Conservation (phyloP, 2,888 invertebrate genomes). For the Augiades crinisus region DNA sequence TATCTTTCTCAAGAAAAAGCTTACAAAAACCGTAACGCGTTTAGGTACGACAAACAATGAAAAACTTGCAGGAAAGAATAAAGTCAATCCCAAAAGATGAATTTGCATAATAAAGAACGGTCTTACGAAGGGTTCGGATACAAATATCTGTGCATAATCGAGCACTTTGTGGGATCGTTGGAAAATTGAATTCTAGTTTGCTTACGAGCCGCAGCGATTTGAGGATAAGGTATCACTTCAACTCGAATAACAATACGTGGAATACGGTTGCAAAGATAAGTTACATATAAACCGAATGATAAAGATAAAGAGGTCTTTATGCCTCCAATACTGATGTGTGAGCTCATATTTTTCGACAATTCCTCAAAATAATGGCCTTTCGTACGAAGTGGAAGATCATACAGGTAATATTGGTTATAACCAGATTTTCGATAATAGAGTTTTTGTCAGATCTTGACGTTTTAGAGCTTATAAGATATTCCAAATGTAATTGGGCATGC, state of each 20-base stretch:
- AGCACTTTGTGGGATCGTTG: slow-evolving; percentile 45
- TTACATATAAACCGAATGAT: too few relatives aligned
- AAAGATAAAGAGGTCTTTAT: too few relatives aligned
- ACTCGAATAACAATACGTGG: neutral
- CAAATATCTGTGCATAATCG: slow-evolving; percentile 62
- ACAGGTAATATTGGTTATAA: too few relatives aligned
- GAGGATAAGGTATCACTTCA: slow-evolving; percentile 3
- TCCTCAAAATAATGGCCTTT: too few relatives aligned
- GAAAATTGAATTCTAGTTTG: slow-evolving; percentile 54
- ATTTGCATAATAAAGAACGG: slow-evolving; percentile 60
- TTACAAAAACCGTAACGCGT: slow-evolving; percentile 3
- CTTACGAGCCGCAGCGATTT: slow-evolving; percentile 28
- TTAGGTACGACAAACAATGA: slow-evolving; percentile 17
- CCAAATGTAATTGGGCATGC: too few relatives aligned
- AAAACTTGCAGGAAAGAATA: slow-evolving; percentile 31
- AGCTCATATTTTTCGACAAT: too few relatives aligned
- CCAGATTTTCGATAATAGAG: too few relatives aligned
- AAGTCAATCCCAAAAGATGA: slow-evolving; percentile 52
- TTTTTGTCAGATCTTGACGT: too few relatives aligned
- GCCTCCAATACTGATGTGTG: too few relatives aligned
- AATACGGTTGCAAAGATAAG: too few relatives aligned
- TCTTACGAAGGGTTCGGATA: slow-evolving; percentile 50
- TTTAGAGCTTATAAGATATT: too few relatives aligned
- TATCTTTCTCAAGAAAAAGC: neutral
- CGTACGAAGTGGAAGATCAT: too few relatives aligned